Conservation (phyloP, 2,888 invertebrate genomes). For the Falcaria lacertinaria region DNA sequence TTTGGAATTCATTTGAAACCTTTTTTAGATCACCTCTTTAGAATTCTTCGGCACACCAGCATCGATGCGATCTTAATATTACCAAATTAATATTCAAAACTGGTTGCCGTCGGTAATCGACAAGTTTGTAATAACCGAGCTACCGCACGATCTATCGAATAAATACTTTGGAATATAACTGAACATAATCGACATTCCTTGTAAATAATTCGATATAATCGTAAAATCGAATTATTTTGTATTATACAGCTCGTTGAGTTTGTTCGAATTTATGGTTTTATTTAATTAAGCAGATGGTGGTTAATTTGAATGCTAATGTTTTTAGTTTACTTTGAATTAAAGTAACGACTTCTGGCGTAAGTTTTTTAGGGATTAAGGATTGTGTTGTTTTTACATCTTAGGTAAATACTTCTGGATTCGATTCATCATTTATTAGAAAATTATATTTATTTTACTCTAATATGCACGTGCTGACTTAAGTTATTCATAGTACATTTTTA, state of each 20-base stretch:
- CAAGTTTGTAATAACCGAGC: slow-evolving; percentile 9
- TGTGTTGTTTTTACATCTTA: too few relatives aligned
- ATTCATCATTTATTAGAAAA: too few relatives aligned
- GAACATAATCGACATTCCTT: background rate
- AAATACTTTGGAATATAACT: background rate
- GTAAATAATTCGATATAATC: background rate
- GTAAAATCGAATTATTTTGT: background rate
- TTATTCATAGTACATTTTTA: too few relatives aligned
- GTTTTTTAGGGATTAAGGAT: background rate
- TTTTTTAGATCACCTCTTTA: background rate
- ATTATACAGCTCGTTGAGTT: background rate
- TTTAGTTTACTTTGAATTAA: slow-evolving; percentile 1
- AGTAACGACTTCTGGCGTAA: background rate
- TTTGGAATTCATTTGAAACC: background rate
- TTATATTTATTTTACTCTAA: too few relatives aligned
- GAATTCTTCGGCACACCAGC: too few relatives aligned
- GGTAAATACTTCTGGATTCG: too few relatives aligned
- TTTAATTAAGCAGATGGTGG: background rate
- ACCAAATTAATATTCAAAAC: slow-evolving; percentile 31
- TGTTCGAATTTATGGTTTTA: background rate
- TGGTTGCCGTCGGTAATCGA: slow-evolving; percentile 25
- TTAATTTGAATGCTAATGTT: background rate
- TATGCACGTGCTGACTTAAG: too few relatives aligned
- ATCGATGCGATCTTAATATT: background rate
- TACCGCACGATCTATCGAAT: slow-evolving; percentile 1